Evolutionary conservation across 2,888 invertebrate genomes (phyloP).

Genomic region (Pyrochroa serraticornis): DNA sequence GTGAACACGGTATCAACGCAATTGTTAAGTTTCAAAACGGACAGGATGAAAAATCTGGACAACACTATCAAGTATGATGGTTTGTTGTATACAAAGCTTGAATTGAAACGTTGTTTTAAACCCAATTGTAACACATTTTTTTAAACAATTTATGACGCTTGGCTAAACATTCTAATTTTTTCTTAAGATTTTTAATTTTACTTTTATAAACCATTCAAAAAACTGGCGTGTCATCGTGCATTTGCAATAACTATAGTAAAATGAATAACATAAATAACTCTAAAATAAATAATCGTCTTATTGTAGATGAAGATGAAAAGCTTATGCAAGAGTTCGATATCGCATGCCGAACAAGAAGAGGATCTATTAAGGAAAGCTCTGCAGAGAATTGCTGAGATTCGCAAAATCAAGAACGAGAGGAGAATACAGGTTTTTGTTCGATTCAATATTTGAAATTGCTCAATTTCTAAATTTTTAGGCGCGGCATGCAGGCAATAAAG

Average conservation of each 20-base stretch:
- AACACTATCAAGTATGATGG: conserved; percentile 47
- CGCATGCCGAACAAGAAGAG: conserved; percentile 86
- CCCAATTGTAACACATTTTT: conserved; percentile 6
- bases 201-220: too few relatives aligned
- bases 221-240: too few relatives aligned
- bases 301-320: conserved; percentile 76
- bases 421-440: conserved; percentile 70
- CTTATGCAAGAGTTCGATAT: conserved; percentile 78
- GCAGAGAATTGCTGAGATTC: conserved; percentile 87
- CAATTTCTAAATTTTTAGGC: conserved; percentile 60
- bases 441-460: background rate
- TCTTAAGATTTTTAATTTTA: too few relatives aligned
- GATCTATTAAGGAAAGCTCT: conserved; percentile 81
- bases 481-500: conserved; percentile 84
- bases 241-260: background rate
- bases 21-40: conserved; percentile 73
- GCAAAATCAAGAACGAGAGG: conserved; percentile 86
- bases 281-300: too few relatives aligned
- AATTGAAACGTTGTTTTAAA: too few relatives aligned
- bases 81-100: background rate
- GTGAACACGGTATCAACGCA: conserved; percentile 80
- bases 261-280: too few relatives aligned
- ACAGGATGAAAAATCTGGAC: conserved; percentile 49
- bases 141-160: background rate
- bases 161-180: too few relatives aligned